Conservation (phyloP, 2,113 vertebrate species). For the Chroicocephalus ridibundus region DNA sequence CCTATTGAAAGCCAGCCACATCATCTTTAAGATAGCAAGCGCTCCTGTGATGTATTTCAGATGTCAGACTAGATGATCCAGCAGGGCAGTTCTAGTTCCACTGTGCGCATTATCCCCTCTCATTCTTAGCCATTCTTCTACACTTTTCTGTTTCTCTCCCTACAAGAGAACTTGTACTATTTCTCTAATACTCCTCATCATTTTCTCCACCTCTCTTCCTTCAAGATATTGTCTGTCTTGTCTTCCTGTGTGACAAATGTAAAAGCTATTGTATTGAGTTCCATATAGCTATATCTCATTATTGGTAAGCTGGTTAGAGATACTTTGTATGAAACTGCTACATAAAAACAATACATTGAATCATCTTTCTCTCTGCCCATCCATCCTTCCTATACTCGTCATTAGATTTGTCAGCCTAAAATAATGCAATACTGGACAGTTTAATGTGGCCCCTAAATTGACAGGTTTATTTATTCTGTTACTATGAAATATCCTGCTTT, state of each 20-base stretch:
- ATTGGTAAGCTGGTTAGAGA: slow-evolving; percentile 7
- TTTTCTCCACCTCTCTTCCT: neutral
- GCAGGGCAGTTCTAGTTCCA: neutral
- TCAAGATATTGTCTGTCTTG: neutral
- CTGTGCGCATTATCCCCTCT: neutral
- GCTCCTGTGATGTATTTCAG: neutral
- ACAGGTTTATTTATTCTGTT: slow-evolving; percentile 17
- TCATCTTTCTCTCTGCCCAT: neutral
- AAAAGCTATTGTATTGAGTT: neutral
- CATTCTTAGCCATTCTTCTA: neutral
- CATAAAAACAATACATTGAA: slow-evolving; percentile 10
- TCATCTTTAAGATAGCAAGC: neutral
- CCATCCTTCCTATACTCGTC: neutral
- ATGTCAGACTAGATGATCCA: neutral
- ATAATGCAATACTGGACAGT: neutral
- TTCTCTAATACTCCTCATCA: neutral
- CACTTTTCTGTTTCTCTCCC: neutral
- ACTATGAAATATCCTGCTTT: slow-evolving; percentile 4
- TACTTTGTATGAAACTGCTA: neutral
- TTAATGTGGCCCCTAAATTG: slow-evolving; percentile 9
- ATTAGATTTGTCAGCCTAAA: slow-evolving; percentile 17
- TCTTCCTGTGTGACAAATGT: neutral
- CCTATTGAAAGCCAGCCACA: neutral
- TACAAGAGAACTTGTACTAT: neutral
- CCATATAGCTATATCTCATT: neutral